Conservation (phyloP, 92 coral and sea anemone genomes). For the Porites rus region DNA sequence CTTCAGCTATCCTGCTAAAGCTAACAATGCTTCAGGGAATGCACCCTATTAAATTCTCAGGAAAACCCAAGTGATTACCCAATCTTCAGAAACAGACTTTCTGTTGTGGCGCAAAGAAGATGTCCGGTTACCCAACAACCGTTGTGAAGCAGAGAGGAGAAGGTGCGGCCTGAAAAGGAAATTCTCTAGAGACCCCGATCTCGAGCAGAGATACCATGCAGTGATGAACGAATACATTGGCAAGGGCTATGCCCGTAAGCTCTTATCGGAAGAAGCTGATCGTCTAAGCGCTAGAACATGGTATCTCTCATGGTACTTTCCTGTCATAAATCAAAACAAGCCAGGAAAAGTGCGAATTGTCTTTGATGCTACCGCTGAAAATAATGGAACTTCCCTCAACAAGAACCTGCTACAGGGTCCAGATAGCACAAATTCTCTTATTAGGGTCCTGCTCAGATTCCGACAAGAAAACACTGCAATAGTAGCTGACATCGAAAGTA, state of each 20-base stretch:
- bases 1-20: conserved; percentile 50
- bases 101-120: conserved; percentile 39
- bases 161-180: background rate
- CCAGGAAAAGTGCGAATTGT: conserved; percentile 72
- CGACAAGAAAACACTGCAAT: conserved; percentile 51
- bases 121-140: conserved; percentile 18
- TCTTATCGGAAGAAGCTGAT: background rate
- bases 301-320: conserved; percentile 59
- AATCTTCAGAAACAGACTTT: conserved; percentile 37
- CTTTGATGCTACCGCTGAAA: conserved; percentile 78
- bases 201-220: conserved; percentile 31
- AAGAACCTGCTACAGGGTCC: conserved; percentile 74
- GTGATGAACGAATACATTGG: conserved; percentile 46
- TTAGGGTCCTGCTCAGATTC: conserved; percentile 62
- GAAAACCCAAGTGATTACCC: conserved; percentile 62
- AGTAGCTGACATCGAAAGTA: conserved; percentile 70
- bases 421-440: conserved; percentile 55
- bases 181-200: conserved; percentile 3
- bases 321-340: conserved; percentile 58
- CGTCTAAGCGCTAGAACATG: conserved; percentile 33
- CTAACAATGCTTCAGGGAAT: conserved; percentile 61
- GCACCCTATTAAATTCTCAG: conserved; percentile 63
- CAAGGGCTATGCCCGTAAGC: conserved; percentile 54
- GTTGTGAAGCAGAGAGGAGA: conserved; percentile 24
- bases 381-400: conserved; percentile 67